Evolutionary conservation across 2,888 invertebrate species (phyloP).

Genomic region (Drosophila acutilabella): DNA sequence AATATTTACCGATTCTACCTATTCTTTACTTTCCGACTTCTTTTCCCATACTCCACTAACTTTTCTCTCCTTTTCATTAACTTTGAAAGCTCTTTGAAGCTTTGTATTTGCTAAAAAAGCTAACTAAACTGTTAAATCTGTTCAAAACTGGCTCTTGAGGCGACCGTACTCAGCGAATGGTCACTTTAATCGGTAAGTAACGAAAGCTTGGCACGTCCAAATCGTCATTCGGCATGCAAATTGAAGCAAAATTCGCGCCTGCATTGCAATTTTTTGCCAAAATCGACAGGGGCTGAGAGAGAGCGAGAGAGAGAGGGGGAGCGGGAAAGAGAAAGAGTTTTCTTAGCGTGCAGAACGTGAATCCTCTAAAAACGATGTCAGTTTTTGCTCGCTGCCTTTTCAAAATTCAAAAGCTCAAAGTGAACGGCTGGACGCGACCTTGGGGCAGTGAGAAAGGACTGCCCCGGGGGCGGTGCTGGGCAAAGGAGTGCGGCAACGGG

Average conservation of each 20-base stretch:
- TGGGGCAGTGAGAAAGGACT: constrained; percentile 43
- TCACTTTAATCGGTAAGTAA: constrained; percentile 98
- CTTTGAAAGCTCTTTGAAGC: not conserved
- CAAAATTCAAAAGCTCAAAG: constrained; percentile 80
- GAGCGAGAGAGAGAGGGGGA: not conserved
- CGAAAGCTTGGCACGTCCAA: constrained; percentile 51
- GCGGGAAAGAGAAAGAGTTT: not conserved
- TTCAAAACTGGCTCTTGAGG: constrained; percentile 80
- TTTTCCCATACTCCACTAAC: too few species aligned
- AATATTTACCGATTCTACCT: not conserved
- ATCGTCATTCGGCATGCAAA: constrained; percentile 52
- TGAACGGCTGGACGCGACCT: constrained; percentile 73
- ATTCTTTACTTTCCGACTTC: not conserved
- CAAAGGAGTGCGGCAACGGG: not conserved
- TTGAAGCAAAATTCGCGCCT: constrained; percentile 47
- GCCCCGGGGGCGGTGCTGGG: too few species aligned
- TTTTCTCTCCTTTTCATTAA: too few species aligned
- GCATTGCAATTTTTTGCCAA: constrained; percentile 40
- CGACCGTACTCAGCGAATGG: not conserved
- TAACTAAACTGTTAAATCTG: too few species aligned
- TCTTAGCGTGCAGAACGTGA: constrained; percentile 35
- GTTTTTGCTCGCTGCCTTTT: constrained; percentile 67
- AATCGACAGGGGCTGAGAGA: constrained; percentile 4
- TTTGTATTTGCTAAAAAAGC: too few species aligned
- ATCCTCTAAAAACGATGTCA: constrained; percentile 59